Evolutionary conservation across 2,113 vertebrate species (phyloP).

Genomic region (Ceratotherium simum): DNA sequence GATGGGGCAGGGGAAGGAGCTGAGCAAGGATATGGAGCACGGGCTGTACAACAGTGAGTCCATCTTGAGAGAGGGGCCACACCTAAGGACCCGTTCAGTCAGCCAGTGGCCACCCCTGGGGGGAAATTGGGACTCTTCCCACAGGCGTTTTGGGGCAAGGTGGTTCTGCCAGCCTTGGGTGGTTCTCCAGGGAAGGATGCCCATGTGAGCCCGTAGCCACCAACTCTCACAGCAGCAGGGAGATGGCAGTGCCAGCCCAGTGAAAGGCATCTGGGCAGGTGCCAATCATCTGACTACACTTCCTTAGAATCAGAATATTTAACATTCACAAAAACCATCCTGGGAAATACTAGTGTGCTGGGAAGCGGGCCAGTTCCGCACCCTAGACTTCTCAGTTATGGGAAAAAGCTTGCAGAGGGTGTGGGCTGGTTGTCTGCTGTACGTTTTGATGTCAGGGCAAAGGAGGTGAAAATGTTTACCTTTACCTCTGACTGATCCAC

Average conservation of each 20-base stretch:
- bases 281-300: accelerated
- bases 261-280: background rate
- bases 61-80: background rate
- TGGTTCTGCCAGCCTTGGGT: background rate
- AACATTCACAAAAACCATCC: background rate
- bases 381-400: background rate
- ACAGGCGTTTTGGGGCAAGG: too few relatives aligned
- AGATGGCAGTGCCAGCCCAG: background rate
- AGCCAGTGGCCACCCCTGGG: too few relatives aligned
- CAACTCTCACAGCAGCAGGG: background rate
- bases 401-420: background rate
- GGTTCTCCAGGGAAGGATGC: background rate
- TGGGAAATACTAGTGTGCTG: background rate
- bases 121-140: background rate
- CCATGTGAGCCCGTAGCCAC: too few relatives aligned
- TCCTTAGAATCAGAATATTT: background rate
- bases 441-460: background rate
- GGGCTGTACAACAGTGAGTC: background rate
- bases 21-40: background rate
- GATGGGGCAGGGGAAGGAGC: background rate
- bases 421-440: background rate
- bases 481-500: background rate
- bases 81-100: background rate
- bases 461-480: background rate
- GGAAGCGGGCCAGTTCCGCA: background rate